Percentiles rank a stretch among this genome's conserved stretches.
Evolutionary conservation across 1,140 invertebrate species (phyloP).

Genomic region (Metopolophium dirhodum): DNA sequence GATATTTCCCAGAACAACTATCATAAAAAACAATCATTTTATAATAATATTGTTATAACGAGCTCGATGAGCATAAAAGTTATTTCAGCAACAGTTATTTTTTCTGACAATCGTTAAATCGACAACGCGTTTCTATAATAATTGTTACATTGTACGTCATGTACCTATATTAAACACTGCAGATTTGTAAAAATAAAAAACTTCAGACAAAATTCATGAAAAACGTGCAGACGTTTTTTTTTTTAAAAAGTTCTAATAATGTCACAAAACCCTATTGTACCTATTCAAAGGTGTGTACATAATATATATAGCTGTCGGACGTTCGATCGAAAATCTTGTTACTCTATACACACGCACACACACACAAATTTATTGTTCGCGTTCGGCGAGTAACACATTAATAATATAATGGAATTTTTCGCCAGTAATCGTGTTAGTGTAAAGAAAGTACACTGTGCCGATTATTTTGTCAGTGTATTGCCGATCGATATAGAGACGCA

Average conservation of each 20-base stretch:
- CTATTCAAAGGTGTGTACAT: not conserved
- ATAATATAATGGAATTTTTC: not conserved
- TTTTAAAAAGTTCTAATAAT: not conserved
- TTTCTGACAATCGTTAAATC: not conserved
- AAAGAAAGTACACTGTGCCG: not conserved
- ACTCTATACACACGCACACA: not conserved
- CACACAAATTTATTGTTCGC: not conserved
- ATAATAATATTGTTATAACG: no score
- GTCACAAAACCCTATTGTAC: constrained; percentile 7
- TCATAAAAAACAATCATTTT: no score
- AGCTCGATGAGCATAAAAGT: no score
- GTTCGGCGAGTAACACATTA: not conserved
- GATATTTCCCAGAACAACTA: no score
- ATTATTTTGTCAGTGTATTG: not conserved
- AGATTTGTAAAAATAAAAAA: not conserved
- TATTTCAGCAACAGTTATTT: not conserved
- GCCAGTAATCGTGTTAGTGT: not conserved
- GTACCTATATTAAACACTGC: not conserved
- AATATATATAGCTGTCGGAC: not conserved
- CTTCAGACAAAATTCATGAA: not conserved
- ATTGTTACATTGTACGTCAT: not conserved
- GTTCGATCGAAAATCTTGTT: constrained; percentile 11
- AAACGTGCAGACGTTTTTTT: not conserved
- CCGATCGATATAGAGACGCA: not conserved
- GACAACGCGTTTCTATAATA: not conserved